These are phyloP conservation scores for Atethmia centrago DNA, from an alignment of 2,888 invertebrate species.

Conservation along the genomic window DNA sequence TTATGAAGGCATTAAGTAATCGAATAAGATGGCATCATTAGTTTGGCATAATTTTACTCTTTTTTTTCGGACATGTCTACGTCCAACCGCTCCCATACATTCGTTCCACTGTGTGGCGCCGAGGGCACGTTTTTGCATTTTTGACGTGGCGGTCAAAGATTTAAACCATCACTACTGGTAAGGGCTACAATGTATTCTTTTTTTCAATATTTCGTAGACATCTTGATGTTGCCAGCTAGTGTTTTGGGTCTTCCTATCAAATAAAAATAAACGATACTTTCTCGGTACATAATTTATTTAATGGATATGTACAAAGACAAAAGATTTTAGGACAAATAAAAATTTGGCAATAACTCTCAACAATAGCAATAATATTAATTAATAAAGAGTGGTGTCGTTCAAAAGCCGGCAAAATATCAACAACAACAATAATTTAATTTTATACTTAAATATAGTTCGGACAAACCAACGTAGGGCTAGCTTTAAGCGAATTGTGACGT, in stretches of 20 bases:
- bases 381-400: conserved; percentile 81
- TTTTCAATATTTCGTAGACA: neutral
- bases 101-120: too few relatives aligned
- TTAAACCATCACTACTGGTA: too few relatives aligned
- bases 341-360: conserved; percentile 89
- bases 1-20: too few relatives aligned
- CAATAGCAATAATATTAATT: conserved; percentile 85
- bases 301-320: conserved; percentile 90
- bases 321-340: conserved; percentile 87
- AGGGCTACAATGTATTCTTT: too few relatives aligned
- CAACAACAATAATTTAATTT: conserved; percentile 82
- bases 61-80: too few relatives aligned
- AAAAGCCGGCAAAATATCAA: conserved; percentile 85
- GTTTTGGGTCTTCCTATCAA: neutral
- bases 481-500: conserved; percentile 69
- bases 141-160: too few relatives aligned
- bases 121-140: too few relatives aligned
- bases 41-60: too few relatives aligned
- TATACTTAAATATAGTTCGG: conserved; percentile 80
- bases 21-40: too few relatives aligned
- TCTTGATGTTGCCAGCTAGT: neutral
- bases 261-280: conserved; percentile 74
- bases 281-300: conserved; percentile 89
- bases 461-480: conserved; percentile 72
- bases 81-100: too few relatives aligned